phyloP scores from a whole-genome alignment of 1,140 invertebrate genomes.

The Heliothis virescens region DNA sequence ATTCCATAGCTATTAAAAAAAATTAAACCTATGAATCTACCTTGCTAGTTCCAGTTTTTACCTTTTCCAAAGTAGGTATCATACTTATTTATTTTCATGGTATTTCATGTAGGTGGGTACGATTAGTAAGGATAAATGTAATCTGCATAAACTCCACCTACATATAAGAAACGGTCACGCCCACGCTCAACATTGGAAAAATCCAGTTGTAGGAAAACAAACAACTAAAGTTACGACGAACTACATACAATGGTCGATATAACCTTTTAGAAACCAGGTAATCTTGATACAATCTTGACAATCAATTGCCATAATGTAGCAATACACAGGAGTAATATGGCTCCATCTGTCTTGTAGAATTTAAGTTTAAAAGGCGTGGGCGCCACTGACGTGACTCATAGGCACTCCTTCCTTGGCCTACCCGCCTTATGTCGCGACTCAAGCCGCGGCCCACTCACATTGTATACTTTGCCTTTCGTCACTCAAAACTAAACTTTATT shows the following conservation, averaged over 20 bases:
- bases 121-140: neutral
- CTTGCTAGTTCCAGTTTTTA: neutral
- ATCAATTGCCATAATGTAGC: conserved; percentile 31
- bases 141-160: conserved; percentile 15
- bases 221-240: neutral
- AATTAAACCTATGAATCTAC: no score
- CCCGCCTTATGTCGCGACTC: conserved; percentile 57
- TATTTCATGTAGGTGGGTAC: neutral
- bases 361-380: conserved; percentile 69
- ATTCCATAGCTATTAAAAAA: neutral
- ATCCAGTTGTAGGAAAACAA: neutral
- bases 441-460: conserved; percentile 57
- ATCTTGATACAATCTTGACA: conserved; percentile 24
- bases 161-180: conserved; percentile 1
- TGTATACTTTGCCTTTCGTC: conserved; percentile 56
- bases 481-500: conserved; percentile 50
- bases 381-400: conserved; percentile 72
- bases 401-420: conserved; percentile 69
- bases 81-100: neutral
- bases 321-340: conserved; percentile 47
- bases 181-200: conserved; percentile 10
- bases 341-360: conserved; percentile 72
- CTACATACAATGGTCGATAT: neutral
- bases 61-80: no score
- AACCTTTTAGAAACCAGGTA: conserved; percentile 12